phyloP scores from a whole-genome alignment of 2,888 invertebrate genomes.

The Thelaira solivaga region DNA sequence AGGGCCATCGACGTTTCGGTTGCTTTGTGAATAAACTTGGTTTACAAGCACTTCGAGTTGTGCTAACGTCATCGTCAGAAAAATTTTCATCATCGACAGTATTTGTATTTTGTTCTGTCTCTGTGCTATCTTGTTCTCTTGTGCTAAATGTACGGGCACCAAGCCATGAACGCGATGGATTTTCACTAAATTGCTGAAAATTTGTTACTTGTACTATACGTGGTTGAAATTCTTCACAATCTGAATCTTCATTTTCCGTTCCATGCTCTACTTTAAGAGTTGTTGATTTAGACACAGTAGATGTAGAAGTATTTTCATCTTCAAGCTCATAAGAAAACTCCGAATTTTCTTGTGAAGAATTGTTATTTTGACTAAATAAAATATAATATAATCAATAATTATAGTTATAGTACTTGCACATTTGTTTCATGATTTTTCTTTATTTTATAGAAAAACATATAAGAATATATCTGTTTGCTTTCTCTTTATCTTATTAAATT shows the following conservation, averaged over 20 bases:
- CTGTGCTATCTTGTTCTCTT: slow-evolving; percentile 64
- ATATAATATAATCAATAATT: not conserved
- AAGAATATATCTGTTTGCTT: no score
- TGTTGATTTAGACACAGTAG: not conserved
- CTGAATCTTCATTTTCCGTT: slow-evolving; percentile 58
- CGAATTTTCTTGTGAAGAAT: slow-evolving; percentile 38
- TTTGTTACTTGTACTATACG: slow-evolving; percentile 76
- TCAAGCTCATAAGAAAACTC: slow-evolving; percentile 35
- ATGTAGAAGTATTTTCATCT: slow-evolving; percentile 33
- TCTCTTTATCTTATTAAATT: no score
- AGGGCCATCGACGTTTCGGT: slow-evolving; percentile 77
- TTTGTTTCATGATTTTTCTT: no score
- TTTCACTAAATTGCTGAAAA: slow-evolving; percentile 67
- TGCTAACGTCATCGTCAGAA: slow-evolving; percentile 23
- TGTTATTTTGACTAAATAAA: slow-evolving; percentile 48
- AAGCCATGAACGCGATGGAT: not conserved
- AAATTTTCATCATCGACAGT: slow-evolving; percentile 38
- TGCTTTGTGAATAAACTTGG: slow-evolving; percentile 76
- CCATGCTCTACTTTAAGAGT: slow-evolving; percentile 8
- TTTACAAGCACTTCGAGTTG: slow-evolving; percentile 66
- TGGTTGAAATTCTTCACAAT: slow-evolving; percentile 69
- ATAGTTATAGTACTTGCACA: no score
- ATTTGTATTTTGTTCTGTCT: slow-evolving; percentile 36
- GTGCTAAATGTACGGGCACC: not conserved
- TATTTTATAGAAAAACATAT: no score